Conservation (phyloP, 2,888 invertebrate species). For the Epinotia ramella region DNA sequence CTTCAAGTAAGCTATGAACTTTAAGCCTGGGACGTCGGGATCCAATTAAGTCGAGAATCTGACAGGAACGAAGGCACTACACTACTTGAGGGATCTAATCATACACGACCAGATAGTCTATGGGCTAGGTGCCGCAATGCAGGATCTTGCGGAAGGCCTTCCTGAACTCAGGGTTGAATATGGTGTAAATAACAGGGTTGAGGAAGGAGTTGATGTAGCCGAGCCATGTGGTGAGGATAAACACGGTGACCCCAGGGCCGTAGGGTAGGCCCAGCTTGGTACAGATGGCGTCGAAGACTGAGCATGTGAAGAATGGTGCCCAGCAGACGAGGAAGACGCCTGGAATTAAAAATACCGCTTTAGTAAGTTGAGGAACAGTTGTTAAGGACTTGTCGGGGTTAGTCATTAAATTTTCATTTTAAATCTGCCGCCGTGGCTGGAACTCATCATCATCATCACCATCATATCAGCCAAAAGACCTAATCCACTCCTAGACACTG, state of each 20-base stretch:
- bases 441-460: too few relatives aligned
- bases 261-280: slow-evolving; percentile 92
- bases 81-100: slow-evolving; percentile 36
- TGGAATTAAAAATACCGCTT: slow-evolving; percentile 68
- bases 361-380: neutral
- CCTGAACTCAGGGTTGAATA: slow-evolving; percentile 98
- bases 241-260: slow-evolving; percentile 94
- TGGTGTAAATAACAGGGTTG: slow-evolving; percentile 97
- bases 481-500: too few relatives aligned
- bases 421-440: too few relatives aligned
- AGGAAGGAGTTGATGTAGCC: slow-evolving; percentile 98
- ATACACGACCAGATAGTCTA: slow-evolving; percentile 73
- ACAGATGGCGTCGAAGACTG: slow-evolving; percentile 98
- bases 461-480: too few relatives aligned
- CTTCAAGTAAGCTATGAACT: neutral
- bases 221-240: slow-evolving; percentile 98
- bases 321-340: slow-evolving; percentile 99
- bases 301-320: slow-evolving; percentile 99
- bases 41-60: neutral
- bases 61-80: slow-evolving; percentile 16
- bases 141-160: slow-evolving; percentile 98
- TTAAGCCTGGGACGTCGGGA: neutral
- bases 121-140: slow-evolving; percentile 86
- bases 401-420: too few relatives aligned
- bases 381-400: too few relatives aligned